Evolutionary conservation across 1,140 invertebrate species (phyloP).

Genomic region (Argopecten irradians): DNA sequence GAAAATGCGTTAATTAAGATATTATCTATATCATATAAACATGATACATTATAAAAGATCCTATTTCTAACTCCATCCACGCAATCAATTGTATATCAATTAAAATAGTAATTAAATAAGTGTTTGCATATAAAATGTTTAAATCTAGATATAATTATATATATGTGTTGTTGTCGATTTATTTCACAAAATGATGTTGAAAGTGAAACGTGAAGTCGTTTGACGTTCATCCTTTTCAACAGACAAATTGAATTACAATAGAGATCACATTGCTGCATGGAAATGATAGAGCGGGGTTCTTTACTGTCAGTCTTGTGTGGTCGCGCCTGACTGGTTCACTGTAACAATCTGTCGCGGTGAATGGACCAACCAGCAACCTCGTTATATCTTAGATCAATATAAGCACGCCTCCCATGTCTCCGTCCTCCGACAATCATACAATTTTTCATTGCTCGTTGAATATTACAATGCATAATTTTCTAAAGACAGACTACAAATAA

Average conservation of each 20-base stretch:
- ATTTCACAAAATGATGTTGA: not conserved
- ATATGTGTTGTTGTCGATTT: not conserved
- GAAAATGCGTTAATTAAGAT: too few relatives aligned
- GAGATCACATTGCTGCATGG: not conserved
- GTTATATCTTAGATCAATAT: not conserved
- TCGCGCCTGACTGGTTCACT: not conserved
- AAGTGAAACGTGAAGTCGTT: not conserved
- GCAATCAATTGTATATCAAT: too few relatives aligned
- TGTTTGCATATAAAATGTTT: not conserved
- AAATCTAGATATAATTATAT: not conserved
- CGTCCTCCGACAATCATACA: slow-evolving; percentile 8
- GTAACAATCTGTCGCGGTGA: not conserved
- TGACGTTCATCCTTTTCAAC: not conserved
- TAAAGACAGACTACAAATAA: slow-evolving; percentile 24
- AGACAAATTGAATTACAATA: slow-evolving; percentile 4
- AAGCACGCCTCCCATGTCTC: not conserved
- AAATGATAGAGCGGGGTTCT: not conserved
- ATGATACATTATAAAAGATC: too few relatives aligned
- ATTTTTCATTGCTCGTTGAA: slow-evolving; percentile 33
- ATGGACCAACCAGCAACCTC: not conserved
- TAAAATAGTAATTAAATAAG: not conserved
- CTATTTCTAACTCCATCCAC: too few relatives aligned
- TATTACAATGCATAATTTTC: slow-evolving; percentile 32
- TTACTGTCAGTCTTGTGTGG: slow-evolving; percentile 12
- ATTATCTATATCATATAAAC: too few relatives aligned